Evolutionary conservation across 2,113 vertebrate species (phyloP), one percentile per base, ranked within the genome.

Genomic region (Neotoma lepida): DNA sequence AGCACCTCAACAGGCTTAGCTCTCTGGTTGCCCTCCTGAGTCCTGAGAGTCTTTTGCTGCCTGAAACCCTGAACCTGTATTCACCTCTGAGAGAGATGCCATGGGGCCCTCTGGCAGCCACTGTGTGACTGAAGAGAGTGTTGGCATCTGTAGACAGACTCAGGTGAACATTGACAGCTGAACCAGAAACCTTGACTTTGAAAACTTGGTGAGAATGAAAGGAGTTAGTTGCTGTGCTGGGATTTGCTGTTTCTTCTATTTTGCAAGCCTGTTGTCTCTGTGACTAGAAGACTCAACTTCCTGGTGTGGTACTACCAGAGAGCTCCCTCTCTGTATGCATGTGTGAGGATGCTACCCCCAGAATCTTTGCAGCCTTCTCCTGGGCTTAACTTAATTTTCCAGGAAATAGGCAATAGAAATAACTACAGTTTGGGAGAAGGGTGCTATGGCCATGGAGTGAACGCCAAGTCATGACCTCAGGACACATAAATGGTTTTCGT

Each of bases 291-390:
- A 41, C 18, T 58, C 22, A 35, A 14, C 0, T 26, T 73, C 26
- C 13, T 68, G 39, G 3, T 0, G 4, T 0, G 5, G 4, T 22
- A 12, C 44, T 3, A 1, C 49, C 35, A 33, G 70, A 93, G 35
- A 2, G 0, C 39, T 71, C 4, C 6, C 22, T 58, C 4, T 49
- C 74, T n/a, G 28, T 4, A 9, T 24, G 2, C 3, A 0, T 5
- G n/a, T 56, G 1, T 6, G 77, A 86, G 4, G 15, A 46, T 86
- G 10, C 39, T 41, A 74, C 15, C 44, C 46, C 30, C 35, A n/a
- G 56, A 77, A 41, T 56, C 39, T 33, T 39, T 64, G 14, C 30
- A 74, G 20, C 73, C 41, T 66, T 61, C 4, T 26, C 49, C 15
- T 54, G 22, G 35, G 51, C 3, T 84, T 66, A 30, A 63, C 39